These are phyloP conservation scores for Siphonodentalium dalli DNA, from an alignment of 2,888 invertebrate genomes.

Conservation along the genomic window DNA sequence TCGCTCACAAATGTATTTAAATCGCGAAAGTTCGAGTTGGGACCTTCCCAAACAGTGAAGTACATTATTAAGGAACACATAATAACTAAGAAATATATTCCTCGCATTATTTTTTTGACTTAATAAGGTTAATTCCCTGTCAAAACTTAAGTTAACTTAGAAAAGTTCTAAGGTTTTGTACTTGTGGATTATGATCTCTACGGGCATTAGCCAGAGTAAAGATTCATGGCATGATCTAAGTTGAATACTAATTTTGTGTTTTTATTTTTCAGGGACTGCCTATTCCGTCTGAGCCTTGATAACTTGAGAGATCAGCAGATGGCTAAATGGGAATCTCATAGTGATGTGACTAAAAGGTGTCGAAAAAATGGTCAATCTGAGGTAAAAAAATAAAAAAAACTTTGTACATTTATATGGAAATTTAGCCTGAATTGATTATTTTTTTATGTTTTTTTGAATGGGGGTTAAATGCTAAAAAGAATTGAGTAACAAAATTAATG, in stretches of 20 bases:
- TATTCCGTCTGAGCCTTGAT: conserved; percentile 82
- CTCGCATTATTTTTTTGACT: no score
- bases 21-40: no score
- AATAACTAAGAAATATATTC: no score
- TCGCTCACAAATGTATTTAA: no score
- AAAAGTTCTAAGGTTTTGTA: no score
- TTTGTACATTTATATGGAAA: not conserved
- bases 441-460: not conserved
- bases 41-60: no score
- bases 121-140: no score
- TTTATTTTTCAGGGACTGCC: conserved; percentile 75
- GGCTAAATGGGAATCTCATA: conserved; percentile 79
- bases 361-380: conserved; percentile 87
- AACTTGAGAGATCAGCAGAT: conserved; percentile 77
- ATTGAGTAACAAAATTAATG: not conserved
- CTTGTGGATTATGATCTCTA: no score
- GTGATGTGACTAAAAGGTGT: conserved; percentile 76
- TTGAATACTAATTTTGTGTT: not conserved
- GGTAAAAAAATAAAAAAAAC: conserved; percentile 32
- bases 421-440: not conserved
- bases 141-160: no score
- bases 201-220: no score
- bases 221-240: no score
- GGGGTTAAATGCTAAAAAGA: not conserved
- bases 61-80: no score